phyloP scores from a whole-genome alignment of 2,113 vertebrate species.

The Pimephales promelas region DNA sequence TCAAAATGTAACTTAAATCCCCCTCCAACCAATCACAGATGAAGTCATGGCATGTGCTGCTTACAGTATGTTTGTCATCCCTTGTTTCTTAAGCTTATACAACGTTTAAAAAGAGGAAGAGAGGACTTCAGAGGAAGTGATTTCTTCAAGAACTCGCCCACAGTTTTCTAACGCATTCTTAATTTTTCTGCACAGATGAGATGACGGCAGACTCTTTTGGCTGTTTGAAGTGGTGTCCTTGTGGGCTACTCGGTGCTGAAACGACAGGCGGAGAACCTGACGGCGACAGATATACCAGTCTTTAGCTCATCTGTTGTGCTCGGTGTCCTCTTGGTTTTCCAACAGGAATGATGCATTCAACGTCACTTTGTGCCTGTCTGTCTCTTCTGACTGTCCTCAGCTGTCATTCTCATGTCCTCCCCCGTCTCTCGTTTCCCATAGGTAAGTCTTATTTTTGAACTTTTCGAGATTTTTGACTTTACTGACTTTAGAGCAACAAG shows the following conservation, averaged over 20 bases:
- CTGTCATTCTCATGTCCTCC: constrained; percentile 50
- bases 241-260: constrained; percentile 2
- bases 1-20: neutral
- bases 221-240: constrained; percentile 52
- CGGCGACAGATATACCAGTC: neutral
- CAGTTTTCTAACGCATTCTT: neutral
- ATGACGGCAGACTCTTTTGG: constrained; percentile 54
- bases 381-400: constrained; percentile 56
- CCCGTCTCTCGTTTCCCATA: constrained; percentile 69
- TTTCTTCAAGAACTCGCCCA: neutral
- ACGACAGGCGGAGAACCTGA: neutral
- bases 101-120: constrained; percentile 42
- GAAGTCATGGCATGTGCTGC: neutral
- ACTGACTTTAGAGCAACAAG: neutral
- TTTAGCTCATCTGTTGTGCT: constrained; percentile 24
- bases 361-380: constrained; percentile 45
- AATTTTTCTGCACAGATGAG: constrained; percentile 45
- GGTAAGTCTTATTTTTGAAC: constrained; percentile 62
- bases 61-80: neutral
- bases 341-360: constrained; percentile 62
- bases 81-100: neutral
- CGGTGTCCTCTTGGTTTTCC: neutral
- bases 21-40: neutral
- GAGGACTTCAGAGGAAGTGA: constrained; percentile 21
- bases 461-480: neutral